Evolutionary conservation across 2,113 vertebrate genomes (phyloP), one percentile per base, ranked within the genome.

Genomic region (Nestor notabilis): DNA sequence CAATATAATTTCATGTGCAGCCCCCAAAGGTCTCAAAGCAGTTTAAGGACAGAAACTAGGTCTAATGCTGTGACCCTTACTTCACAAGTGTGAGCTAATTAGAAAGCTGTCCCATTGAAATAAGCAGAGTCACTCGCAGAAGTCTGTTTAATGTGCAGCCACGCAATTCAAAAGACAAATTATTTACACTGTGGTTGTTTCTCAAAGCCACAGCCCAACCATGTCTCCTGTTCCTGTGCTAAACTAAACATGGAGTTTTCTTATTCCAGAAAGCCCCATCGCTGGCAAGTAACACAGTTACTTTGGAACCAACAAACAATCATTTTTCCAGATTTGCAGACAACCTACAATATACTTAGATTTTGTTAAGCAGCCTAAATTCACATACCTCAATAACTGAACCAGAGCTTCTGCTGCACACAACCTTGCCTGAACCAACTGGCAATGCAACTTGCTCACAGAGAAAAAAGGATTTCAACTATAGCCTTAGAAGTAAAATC

Each of bases 1-100:
- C 39, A 58, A 70, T 70, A 46, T 16, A 52, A 65, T 70, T 96
- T 83, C 53, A 70, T 8, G 11, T 28, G 49, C 47, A 66, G 25
- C n/a, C 52, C 18, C 13, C 39, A 65, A 88, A 95, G 53, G 86
- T 70, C 82, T 94, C 79, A 83, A 60, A 88, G 41, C 55, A 86
- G 29, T 70, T 71, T 60, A 88, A 70, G n/a, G 74, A 86, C 43
- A 84, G 68, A 65, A 92, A 83, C 74, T n/a, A 78, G 43, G 29
- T 66, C 44, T 39, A 63, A 47, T 43, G 50, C 71, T 83, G 29
- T 74, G 64, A 92, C 39, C 55, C 29, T 52, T 52, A 52, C 46
- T 76, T 83, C 94, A 70, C 5, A 77, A 90, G 46, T 10, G 12
- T 39, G 65, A 94, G 55, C 28, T 95, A 70, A 90, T 91, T 77